Base-by-base conservation (phyloP, 2,888 invertebrate species). In the Agriotes lineatus region DNA sequence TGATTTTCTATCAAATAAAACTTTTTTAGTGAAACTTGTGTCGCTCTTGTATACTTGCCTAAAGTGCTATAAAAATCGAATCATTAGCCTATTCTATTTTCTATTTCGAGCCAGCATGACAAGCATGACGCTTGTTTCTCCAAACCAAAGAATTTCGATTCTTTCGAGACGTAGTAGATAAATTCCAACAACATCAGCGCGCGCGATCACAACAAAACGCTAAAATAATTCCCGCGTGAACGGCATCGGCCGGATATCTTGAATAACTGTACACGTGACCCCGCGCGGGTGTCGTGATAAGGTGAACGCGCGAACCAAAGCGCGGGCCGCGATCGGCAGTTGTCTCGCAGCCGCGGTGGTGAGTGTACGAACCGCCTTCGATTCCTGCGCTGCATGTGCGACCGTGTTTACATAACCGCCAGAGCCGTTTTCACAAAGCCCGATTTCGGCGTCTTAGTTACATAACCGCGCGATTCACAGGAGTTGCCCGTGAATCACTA, bases 401-500 rank as follows among this genome's bases (percentile, higher is more conserved):
- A 54, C 44, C 52, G 54, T 67, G 67, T 67, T 67, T 67, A 67
- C 61, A 67, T 67, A 67, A 67, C 50, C 67, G 19, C 18, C 7
- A 22, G 16, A 42, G 52, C 16, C n/a, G 48, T 59, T 59, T n/a
- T n/a, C n/a, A n/a, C n/a, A n/a, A n/a, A n/a, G n/a, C n/a, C n/a
- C n/a, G n/a, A 37, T 54, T 52, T 44, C 30, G 30, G 30, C 54
- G 50, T 37, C 39, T 60, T n/a, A 30, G 63, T 68, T 68, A 68
- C 63, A 62, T 68, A 68, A 68, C 63, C 56, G 35, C 19, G 45
- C 19, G 57, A 56, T 44, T 52, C 54, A 57, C 57, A 60, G 60
- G 58, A 67, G 68, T 63, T 58, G 62, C 50, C 67, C 42, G 59
- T 68, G 68, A 68, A 63, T 68, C 63, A 68, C 19, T 20, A 20